Evolutionary conservation across 2,113 vertebrate genomes (phyloP), one percentile per base, ranked within the genome.

Genomic region (Myiagra hebetior): DNA sequence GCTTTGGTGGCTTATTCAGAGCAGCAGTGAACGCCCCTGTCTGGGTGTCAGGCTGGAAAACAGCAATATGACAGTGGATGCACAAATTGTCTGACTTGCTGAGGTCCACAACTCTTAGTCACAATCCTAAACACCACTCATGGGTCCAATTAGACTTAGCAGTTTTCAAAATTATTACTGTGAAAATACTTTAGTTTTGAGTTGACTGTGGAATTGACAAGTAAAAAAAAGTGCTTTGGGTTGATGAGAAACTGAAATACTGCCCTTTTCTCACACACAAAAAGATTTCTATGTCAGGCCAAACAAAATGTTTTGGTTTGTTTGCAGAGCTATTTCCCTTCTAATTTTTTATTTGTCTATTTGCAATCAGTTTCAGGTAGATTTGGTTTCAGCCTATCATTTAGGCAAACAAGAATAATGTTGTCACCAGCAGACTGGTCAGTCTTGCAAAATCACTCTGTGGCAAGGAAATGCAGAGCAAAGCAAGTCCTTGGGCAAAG

Each of bases 281-380:
- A 65, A 63, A 56, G 24, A 50, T 1, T 39, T 57, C 23, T 35
- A 24, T 55, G 62, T 79, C 10, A 5, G 74, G 82, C 85, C 87
- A 97, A 97, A 79, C 35, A 91, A 90, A 94, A 93, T 37, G 44
- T 68, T 95, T 94, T 85, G 33, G 14, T 87, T 90, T 92, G 31
- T 89, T 74, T 81, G 31, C 63, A 84, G 80, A 23, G 28, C 28
- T 86, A 73, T 73, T 91, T 89, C 59, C 50, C 50, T 59, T 83
- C 81, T 81, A 78, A 50, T 73, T 57, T 64, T 89, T 89, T 41
- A 60, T 77, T 88, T 89, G 76, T 62, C 87, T 85, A 50, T 81
- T 85, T 87, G 22, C 53, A 93, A 94, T 93, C 76, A 83, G 57
- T 65, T 85, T 90, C 89, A 96, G 95, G 95, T 95, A 95, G 87